Evolutionary conservation across 2,797 vertebrate genomes (phyloP), one percentile per base, ranked within the genome.

Genomic region (Hylomyscus alleni): DNA sequence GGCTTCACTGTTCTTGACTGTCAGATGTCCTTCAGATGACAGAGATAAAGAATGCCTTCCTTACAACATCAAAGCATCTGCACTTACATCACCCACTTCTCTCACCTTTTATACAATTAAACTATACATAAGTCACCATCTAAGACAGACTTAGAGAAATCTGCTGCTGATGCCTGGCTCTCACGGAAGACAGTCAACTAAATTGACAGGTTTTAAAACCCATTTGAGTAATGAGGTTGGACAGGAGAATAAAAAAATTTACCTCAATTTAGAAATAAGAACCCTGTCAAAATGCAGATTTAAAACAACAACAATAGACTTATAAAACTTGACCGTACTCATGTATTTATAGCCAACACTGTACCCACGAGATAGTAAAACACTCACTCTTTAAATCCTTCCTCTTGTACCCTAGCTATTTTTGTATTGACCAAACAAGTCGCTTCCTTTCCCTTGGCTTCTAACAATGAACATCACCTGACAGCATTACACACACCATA

Each of bases 21-120:
- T 95, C 77, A 52, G 69, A 81, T 69, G 84, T 78, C 67, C 77
- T 92, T 60, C 26, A 62, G 58, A 90, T 78, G 88, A 65, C 58
- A 37, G 75, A 86, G 60, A 88, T 54, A 31, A 80, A 90, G 77
- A n/a, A 90, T 92, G 92, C 40, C 85, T 37, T 93, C 52, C 85
- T 92, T 50, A 81, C 65, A 76, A 93, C 26, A 88, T 92, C 90
- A 96, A 97, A 95, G 95, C 90, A 95, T 77, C 81, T 52, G 29
- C 29, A 67, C 62, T 22, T 75, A 93, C 72, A 44, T 65, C 85
- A 52, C 34, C 73, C 80, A 67, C 67, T 89, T 37, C 90, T 54
- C 86, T 91, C 37, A 92, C 82, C 85, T 83, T 47, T 93, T 84
- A 94, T 10, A 81, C 26, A 84, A 69, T 91, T 93, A 94, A 93